Evolutionary conservation across 35 echinoderm and acorn worm genomes (phyloP).

Genomic region (Holothuria glaberrima): DNA sequence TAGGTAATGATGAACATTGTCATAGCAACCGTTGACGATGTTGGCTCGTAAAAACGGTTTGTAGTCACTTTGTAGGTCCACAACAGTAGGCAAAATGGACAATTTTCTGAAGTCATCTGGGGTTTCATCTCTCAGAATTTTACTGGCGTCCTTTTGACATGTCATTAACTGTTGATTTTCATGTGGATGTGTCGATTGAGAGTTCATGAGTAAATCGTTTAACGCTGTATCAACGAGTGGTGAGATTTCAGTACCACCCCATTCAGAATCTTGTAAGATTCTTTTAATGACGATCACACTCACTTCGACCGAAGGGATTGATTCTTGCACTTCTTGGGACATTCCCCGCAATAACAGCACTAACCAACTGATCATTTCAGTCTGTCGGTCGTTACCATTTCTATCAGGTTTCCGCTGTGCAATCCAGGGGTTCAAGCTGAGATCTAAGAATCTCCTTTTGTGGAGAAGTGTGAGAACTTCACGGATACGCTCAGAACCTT

Average conservation of each 20-base stretch:
- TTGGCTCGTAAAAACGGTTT: slow-evolving; percentile 63
- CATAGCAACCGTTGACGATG: slow-evolving; percentile 57
- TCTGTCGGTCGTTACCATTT: background rate
- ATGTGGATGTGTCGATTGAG: background rate
- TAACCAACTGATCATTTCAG: background rate
- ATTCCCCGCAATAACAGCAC: background rate
- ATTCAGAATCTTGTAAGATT: background rate
- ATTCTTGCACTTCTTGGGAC: slow-evolving; percentile 10
- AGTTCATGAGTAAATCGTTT: background rate
- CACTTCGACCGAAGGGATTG: background rate
- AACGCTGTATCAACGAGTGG: background rate
- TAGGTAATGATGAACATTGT: slow-evolving; percentile 61
- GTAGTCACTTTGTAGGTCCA: slow-evolving; percentile 12
- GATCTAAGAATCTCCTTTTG: slow-evolving; percentile 4
- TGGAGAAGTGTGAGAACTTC: slow-evolving; percentile 1
- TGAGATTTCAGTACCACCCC: background rate
- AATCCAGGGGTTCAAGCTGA: slow-evolving; percentile 14
- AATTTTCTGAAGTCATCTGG: slow-evolving; percentile 69
- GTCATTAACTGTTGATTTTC: background rate
- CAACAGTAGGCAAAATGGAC: slow-evolving; percentile 50
- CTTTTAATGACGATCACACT: background rate
- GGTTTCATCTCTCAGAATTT: background rate
- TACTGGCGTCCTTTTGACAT: background rate
- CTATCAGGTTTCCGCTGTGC: background rate
- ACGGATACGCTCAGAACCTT: background rate